These are phyloP conservation scores for Scaptomyza pallida DNA, from an alignment of 1,140 invertebrate genomes.

Conservation along the genomic window DNA sequence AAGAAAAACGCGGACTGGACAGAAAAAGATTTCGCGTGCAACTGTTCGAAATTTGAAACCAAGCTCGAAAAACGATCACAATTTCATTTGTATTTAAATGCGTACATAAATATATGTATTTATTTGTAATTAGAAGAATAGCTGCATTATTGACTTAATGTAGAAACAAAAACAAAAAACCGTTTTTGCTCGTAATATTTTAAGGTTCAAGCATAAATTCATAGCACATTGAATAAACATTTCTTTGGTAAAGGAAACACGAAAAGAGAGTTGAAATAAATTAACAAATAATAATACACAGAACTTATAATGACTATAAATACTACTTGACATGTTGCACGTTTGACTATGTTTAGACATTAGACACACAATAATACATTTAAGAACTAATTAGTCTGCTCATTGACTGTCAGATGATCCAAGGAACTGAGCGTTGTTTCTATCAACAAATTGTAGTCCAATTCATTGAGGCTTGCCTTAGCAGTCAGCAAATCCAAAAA, in stretches of 20 bases:
- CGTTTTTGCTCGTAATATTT: too few relatives aligned
- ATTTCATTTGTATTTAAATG: too few relatives aligned
- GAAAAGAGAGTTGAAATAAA: neutral
- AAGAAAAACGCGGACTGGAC: too few relatives aligned
- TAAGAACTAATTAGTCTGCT: conserved; percentile 19
- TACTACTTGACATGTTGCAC: neutral
- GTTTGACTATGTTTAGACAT: neutral
- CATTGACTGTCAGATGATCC: conserved; percentile 63
- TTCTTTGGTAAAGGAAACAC: neutral
- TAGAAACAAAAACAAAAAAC: neutral
- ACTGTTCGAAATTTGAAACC: too few relatives aligned
- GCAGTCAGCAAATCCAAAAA: conserved; percentile 93
- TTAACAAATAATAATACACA: neutral
- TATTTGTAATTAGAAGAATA: too few relatives aligned
- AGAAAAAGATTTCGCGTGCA: too few relatives aligned
- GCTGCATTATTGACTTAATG: neutral
- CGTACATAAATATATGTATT: neutral
- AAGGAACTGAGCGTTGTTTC: conserved; percentile 88
- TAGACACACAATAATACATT: conserved; percentile 44
- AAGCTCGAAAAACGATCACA: too few relatives aligned
- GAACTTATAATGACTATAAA: neutral
- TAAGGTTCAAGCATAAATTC: neutral
- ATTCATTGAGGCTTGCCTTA: conserved; percentile 92
- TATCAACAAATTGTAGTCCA: conserved; percentile 92
- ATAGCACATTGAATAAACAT: neutral